Conservation (phyloP, 2,113 vertebrate genomes). For the Felis chaus region DNA sequence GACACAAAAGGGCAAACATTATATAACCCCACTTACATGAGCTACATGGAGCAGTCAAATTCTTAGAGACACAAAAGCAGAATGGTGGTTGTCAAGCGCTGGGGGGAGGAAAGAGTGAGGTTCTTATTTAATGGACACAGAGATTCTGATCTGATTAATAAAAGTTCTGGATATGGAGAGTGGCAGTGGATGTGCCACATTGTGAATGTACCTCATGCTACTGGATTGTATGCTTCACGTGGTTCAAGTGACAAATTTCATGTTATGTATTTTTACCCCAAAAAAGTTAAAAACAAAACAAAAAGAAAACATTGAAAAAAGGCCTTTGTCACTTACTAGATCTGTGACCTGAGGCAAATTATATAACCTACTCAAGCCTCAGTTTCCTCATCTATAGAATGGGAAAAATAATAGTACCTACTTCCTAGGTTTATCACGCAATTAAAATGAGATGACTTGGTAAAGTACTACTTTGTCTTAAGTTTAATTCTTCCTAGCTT, state of each 20-base stretch:
- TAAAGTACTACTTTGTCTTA: not conserved
- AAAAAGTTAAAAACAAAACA: not conserved
- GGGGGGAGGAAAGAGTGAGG: not conserved
- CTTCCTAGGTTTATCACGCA: not conserved
- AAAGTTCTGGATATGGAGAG: not conserved
- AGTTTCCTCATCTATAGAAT: not conserved
- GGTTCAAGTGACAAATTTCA: not conserved
- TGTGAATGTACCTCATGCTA: not conserved
- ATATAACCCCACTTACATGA: not conserved
- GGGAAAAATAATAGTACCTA: not conserved
- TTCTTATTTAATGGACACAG: not conserved
- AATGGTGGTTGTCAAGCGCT: not conserved
- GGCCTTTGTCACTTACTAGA: not conserved
- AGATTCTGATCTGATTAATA: not conserved
- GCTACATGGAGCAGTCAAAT: not conserved
- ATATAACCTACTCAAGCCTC: not conserved
- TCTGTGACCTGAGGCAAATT: not conserved
- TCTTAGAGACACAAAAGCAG: not conserved
- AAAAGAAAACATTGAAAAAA: not conserved
- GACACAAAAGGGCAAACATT: not conserved
- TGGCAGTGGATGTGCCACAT: not conserved
- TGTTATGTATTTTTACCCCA: not conserved
- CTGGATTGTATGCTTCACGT: not conserved
- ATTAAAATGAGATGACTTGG: not conserved
- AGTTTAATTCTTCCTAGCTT: not conserved